phyloP scores from a whole-genome alignment of 2,888 invertebrate species.

The Branchellion lobata region DNA sequence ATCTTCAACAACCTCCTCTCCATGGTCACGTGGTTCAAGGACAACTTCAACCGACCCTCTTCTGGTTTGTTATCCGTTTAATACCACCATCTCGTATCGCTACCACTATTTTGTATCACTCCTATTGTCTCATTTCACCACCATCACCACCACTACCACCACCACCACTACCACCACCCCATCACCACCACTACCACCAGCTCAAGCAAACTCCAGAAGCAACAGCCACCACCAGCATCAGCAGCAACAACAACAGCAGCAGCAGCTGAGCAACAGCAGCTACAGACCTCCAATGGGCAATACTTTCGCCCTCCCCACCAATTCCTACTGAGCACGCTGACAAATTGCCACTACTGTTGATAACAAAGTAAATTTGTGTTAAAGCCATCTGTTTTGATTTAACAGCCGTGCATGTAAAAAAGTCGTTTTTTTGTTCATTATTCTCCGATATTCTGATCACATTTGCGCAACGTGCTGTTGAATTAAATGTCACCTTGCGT shows the following conservation, averaged over 20 bases:
- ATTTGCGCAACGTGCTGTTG: too few species aligned
- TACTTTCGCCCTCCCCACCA: not conserved
- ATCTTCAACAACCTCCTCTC: conserved; percentile 79
- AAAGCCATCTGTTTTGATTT: too few species aligned
- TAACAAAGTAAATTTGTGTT: too few species aligned
- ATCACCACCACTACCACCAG: conserved; percentile 63
- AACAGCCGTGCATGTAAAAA: too few species aligned
- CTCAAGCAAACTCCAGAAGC: too few species aligned
- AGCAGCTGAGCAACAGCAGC: not conserved
- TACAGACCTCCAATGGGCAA: not conserved
- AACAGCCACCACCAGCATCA: too few species aligned
- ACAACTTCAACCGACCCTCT: conserved; percentile 86
- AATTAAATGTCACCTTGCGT: too few species aligned
- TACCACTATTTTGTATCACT: not conserved
- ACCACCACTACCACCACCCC: too few species aligned
- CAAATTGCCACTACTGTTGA: too few species aligned
- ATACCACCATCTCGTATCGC: not conserved
- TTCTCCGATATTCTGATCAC: too few species aligned
- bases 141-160: not conserved
- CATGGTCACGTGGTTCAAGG: conserved; percentile 93
- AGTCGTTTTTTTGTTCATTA: too few species aligned
- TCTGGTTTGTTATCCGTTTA: conserved; percentile 55
- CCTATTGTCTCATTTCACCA: not conserved
- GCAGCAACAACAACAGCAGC: not conserved
- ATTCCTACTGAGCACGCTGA: not conserved